A percentile compares a stretch with the other conserved stretches of the same genome.
Evolutionary conservation across 2,113 vertebrate species (phyloP).

Genomic region (Uropsilus gracilis): DNA sequence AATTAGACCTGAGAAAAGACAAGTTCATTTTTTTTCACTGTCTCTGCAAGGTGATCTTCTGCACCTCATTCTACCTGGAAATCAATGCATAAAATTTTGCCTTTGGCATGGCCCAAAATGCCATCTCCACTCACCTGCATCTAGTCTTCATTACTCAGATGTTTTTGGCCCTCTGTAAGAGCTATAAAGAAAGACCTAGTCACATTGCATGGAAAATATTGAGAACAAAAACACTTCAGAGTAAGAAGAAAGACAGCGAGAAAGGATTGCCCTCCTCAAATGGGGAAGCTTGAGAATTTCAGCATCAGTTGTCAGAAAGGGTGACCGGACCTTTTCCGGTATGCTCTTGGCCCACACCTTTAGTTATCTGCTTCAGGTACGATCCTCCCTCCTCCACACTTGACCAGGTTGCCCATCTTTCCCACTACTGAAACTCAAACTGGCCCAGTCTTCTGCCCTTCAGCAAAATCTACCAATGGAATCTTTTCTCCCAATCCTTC

Average conservation of each 20-base stretch:
- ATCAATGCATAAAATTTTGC: conserved; percentile 64
- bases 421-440: background rate
- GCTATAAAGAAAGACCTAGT: background rate
- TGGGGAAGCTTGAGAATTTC: background rate
- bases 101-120: background rate
- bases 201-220: background rate
- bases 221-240: background rate
- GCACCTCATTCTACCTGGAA: conserved; percentile 76
- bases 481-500: background rate
- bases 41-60: conserved; percentile 64
- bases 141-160: background rate
- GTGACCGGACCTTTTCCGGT: background rate
- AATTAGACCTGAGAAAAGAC: conserved; percentile 83
- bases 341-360: background rate
- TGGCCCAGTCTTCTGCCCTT: background rate
- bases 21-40: conserved; percentile 51
- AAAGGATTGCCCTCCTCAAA: fast-evolving
- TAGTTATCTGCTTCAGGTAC: background rate
- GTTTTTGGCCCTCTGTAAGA: background rate
- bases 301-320: background rate
- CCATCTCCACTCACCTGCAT: background rate
- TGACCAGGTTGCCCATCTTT: background rate
- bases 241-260: background rate
- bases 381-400: background rate
- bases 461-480: too few relatives aligned